A percentile compares a stretch with the other conserved stretches of the same genome.
phyloP scores from a whole-genome alignment of 2,888 invertebrate species.

The Beris chalybata region DNA sequence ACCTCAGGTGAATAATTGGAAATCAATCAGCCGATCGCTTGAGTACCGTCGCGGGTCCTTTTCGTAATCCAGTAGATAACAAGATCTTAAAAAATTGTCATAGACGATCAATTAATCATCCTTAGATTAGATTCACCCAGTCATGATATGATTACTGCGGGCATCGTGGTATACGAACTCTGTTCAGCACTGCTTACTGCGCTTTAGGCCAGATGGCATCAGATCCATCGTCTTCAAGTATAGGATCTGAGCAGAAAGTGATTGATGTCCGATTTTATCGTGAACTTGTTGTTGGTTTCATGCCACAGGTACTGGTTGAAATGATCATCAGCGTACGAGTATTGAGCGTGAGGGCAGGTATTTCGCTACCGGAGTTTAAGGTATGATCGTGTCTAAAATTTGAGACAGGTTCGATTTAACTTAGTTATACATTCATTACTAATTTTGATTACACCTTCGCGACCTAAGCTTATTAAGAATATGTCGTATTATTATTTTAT shows the following conservation, averaged over 20 bases:
- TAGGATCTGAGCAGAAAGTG: conserved; percentile 3
- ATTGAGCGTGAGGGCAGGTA: no score
- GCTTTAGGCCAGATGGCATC: conserved; percentile 18
- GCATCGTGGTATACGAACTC: conserved; percentile 23
- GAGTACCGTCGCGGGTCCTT: background rate
- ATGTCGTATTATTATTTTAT: no score
- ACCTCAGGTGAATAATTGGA: no score
- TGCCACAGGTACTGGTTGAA: background rate
- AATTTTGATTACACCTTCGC: no score
- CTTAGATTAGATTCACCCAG: conserved; percentile 28
- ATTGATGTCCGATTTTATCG: conserved; percentile 35
- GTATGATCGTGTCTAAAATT: no score
- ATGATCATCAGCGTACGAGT: no score
- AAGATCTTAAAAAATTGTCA: conserved; percentile 30
- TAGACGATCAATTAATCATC: conserved; percentile 34
- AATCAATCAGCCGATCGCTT: no score
- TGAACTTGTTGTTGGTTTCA: conserved; percentile 24
- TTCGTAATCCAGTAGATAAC: background rate
- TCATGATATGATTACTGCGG: conserved; percentile 3
- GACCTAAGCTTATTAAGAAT: no score
- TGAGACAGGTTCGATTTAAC: no score
- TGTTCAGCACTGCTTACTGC: conserved; percentile 21
- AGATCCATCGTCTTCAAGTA: background rate
- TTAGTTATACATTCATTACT: no score
- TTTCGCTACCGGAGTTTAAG: no score